Base-by-base conservation (phyloP, 1,140 invertebrate species). In the Pseudobourletiella spinata region DNA sequence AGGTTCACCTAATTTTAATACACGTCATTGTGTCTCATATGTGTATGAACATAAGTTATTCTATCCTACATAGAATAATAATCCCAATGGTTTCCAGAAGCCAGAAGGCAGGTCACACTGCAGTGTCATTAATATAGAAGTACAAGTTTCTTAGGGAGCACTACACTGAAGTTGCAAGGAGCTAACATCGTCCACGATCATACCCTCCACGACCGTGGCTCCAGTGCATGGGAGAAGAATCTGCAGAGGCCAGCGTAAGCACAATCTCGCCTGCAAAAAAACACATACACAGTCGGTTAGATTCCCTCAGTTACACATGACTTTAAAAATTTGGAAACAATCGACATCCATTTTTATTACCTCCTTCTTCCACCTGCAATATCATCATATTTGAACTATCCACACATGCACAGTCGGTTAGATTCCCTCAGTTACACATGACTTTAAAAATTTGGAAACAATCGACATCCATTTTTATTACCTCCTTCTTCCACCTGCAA, bases 321-420 rank as follows among this genome's bases (percentile, higher is more conserved):
- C 8, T 48, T 6, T 48, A 48, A 25, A 25, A 11, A 48, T 25
- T 48, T n/a, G n/a, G n/a, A n/a, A n/a, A n/a, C n/a, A n/a, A n/a
- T n/a, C n/a, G n/a, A n/a, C n/a, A n/a, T n/a, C n/a, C n/a, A n/a
- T n/a, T n/a, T n/a, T n/a, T n/a, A 18, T 15, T 44, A 48, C 50
- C 46, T 35, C 46, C 46, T 39, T 60, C 46, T 24, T 60, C 59
- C 4, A 60, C 32, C 42, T 54, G 46, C 18, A 60, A n/a, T 48
- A 15, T 48, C 11, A 48, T 20, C 11, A 6, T 48, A 11, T 20
- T 48, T 11, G 26, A 20, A 26, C 4, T 54, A 4, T 14, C 11
- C 14, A n/a, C 11, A 54, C 3, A 54, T 54, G 22, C 11, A 54
- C 24, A 14, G 24, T n/a, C 3, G 3, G 4, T n/a, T n/a, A n/a